Percentiles rank a stretch among this genome's conserved stretches.
These are phyloP conservation scores for Leuctra nigra DNA, from an alignment of 2,888 invertebrate genomes.

Conservation along the genomic window DNA sequence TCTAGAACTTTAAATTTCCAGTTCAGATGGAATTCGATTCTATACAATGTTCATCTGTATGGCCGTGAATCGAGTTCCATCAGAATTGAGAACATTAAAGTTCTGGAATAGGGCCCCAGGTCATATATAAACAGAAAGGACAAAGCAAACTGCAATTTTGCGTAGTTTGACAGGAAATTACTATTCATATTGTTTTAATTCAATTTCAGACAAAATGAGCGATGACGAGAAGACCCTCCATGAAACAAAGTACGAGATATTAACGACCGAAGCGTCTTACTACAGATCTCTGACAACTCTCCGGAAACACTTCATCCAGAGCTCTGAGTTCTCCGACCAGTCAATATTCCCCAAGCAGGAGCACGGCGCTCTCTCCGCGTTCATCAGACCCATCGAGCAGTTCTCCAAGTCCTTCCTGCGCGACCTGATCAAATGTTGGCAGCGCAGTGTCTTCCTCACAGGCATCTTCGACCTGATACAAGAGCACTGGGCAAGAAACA, in stretches of 20 bases:
- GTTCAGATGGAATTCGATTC: too few species aligned
- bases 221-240: background rate
- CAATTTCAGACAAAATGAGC: background rate
- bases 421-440: background rate
- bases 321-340: background rate
- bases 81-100: too few species aligned
- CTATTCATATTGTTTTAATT: too few species aligned
- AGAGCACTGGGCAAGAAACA: background rate
- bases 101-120: too few species aligned
- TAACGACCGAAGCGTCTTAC: background rate
- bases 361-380: background rate
- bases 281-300: background rate
- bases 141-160: too few species aligned
- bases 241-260: conserved; percentile 7
- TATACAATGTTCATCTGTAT: too few species aligned
- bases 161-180: too few species aligned
- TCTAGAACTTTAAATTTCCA: too few species aligned
- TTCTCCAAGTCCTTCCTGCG: background rate
- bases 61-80: too few species aligned
- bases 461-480: background rate
- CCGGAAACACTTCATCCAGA: background rate
- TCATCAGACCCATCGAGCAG: background rate
- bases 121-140: too few species aligned
- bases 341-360: background rate
- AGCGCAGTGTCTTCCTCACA: background rate